phyloP scores from a whole-genome alignment of 2,797 vertebrate species.

The Xiphorhynchus erythropygius region DNA sequence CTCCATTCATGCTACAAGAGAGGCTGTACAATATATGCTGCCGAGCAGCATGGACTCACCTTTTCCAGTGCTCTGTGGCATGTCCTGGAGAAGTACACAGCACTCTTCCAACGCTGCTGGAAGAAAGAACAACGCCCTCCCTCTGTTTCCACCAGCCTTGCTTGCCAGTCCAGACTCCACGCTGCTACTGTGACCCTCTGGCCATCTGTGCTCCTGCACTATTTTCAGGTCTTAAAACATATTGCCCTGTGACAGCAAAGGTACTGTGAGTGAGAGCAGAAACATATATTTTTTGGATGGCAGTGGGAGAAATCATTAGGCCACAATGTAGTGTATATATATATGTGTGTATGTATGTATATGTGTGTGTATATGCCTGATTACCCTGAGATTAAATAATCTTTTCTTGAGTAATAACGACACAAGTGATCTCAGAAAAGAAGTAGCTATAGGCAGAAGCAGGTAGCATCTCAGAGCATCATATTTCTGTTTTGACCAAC shows the following conservation, averaged over 20 bases:
- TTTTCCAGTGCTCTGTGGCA: neutral
- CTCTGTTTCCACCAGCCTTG: neutral
- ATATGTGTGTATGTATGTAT: neutral
- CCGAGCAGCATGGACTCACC: neutral
- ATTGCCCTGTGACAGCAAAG: neutral
- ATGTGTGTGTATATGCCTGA: neutral
- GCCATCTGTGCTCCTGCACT: neutral
- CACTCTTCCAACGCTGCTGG: neutral
- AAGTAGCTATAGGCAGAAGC: neutral
- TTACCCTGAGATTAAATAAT: neutral
- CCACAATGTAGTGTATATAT: neutral
- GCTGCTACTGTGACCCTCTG: neutral
- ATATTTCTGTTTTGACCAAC: neutral
- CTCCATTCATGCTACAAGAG: neutral
- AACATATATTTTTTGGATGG: neutral
- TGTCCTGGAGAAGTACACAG: neutral
- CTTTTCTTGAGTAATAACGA: neutral
- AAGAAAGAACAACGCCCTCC: neutral
- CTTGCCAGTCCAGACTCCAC: neutral
- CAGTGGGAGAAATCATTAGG: neutral
- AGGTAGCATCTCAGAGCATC: neutral
- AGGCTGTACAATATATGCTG: neutral
- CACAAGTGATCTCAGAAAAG: neutral
- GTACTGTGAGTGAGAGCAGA: neutral
- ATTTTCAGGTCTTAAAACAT: neutral